Evolutionary conservation across 2,113 vertebrate species (phyloP).

Genomic region (Merops nubicus): DNA sequence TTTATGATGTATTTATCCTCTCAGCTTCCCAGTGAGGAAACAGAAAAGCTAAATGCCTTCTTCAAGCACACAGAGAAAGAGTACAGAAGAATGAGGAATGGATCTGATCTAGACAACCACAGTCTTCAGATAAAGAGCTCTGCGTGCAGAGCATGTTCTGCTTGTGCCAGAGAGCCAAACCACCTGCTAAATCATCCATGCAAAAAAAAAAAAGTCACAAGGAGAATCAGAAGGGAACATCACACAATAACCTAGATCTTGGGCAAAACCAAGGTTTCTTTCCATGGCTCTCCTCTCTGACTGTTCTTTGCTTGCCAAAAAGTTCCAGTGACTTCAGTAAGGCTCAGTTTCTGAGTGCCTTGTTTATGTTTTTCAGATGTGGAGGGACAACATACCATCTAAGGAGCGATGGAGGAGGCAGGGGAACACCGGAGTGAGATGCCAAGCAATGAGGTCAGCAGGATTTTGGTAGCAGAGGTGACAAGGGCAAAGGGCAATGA

Average conservation of each 20-base stretch:
- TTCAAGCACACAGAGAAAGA: background rate
- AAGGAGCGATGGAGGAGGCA: too few relatives aligned
- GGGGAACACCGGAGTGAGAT: too few relatives aligned
- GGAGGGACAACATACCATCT: too few relatives aligned
- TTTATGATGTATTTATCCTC: background rate
- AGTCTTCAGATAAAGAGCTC: background rate
- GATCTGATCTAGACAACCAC: background rate
- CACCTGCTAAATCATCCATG: background rate
- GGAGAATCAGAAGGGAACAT: background rate
- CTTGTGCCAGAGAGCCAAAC: background rate
- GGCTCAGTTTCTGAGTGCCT: background rate
- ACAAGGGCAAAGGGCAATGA: too few relatives aligned
- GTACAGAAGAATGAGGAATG: background rate
- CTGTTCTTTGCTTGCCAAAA: background rate
- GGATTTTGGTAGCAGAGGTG: too few relatives aligned
- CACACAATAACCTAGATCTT: background rate
- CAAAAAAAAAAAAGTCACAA: background rate
- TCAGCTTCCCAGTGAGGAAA: background rate
- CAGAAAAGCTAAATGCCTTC: background rate
- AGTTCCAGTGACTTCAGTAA: background rate
- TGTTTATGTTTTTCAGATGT: too few relatives aligned
- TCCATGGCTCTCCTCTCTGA: background rate
- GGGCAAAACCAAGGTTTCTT: background rate
- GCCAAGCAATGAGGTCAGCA: too few relatives aligned
- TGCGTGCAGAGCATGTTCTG: background rate